phyloP scores from a whole-genome alignment of 2,888 invertebrate genomes.

The Netelia inedita region DNA sequence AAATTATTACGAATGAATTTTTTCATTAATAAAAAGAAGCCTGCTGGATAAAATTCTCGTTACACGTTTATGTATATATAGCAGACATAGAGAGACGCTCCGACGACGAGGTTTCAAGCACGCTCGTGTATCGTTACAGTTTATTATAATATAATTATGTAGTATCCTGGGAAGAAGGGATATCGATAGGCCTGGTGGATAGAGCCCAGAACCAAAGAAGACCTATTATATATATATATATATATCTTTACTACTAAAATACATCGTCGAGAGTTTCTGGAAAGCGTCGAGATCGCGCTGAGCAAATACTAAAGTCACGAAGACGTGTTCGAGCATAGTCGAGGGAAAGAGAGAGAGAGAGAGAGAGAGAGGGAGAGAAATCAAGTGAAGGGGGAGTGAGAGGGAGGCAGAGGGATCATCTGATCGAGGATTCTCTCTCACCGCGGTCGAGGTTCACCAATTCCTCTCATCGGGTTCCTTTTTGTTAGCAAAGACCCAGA shows the following conservation, averaged over 20 bases:
- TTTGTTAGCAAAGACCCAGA: conserved; percentile 34
- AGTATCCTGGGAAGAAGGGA: conserved; percentile 79
- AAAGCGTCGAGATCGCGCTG: conserved; percentile 74
- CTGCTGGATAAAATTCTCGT: no score
- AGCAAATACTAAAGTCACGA: conserved; percentile 85
- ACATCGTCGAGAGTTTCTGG: conserved; percentile 58
- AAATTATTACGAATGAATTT: no score
- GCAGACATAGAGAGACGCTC: conserved; percentile 41
- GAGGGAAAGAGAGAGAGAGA: not conserved
- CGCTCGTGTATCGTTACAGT: conserved; percentile 83
- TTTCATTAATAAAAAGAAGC: no score
- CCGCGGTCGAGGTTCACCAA: conserved; percentile 76
- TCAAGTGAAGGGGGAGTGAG: not conserved
- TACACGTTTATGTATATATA: conserved; percentile 8
- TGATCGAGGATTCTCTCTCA: conserved; percentile 69
- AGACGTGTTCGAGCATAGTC: conserved; percentile 72
- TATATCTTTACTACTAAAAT: conserved; percentile 5
- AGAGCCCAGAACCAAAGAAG: conserved; percentile 67
- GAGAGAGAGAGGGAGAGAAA: conserved; percentile 64
- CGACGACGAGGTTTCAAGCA: conserved; percentile 67
- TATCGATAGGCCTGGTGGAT: conserved; percentile 78
- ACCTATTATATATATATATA: not conserved
- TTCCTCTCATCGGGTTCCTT: conserved; percentile 71
- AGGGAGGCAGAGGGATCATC: conserved; percentile 70
- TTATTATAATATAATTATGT: conserved; percentile 85